Evolutionary conservation across 2,888 invertebrate species (phyloP), one percentile per base, ranked within the genome.

Genomic region (Julus scanicus): DNA sequence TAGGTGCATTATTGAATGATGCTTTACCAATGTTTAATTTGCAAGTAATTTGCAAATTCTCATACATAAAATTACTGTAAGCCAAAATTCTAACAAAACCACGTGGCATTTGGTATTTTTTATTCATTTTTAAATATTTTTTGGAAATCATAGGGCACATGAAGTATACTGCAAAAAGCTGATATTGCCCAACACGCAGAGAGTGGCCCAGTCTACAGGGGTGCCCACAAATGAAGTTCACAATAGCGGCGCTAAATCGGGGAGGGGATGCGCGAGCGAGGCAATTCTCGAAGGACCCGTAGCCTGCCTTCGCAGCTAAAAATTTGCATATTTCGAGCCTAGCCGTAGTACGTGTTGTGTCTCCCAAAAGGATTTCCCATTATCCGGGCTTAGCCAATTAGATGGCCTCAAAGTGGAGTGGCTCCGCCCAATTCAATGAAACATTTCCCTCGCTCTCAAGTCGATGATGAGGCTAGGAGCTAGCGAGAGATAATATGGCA

Each of bases 401-500:
- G 20, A 86, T 29, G 20, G n/a, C 37, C 44, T 48, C 9, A 48
- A 86, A 86, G 40, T 48, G 48, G 48, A 37, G 37, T 86, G 48
- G 15, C 86, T 49, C 86, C 49, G 49, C 86, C 86, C 48, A 86
- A 49, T 86, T 86, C 86, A 86, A 86, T 86, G 86, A 86, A 49
- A 49, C 53, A 49, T 49, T 86, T 86, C 53, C 84, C 84, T 20
- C n/a, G 63, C 84, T 84, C 44, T 84, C 44, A 17, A 84, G 39
- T 84, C 48, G 86, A 86, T 86, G 86, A 86, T 86, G 53, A 53
- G 86, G 48, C 53, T 84, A 63, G 84, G n/a, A 84, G 84, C 84
- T 40, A 39, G 40, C 84, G 84, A 84, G 84, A 87, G 87, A 87
- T 87, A 87, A 87, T 87, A 87, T 84, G 80, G 87, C 63, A 87